Evolutionary conservation across 2,113 vertebrate genomes (phyloP).

Genomic region (Vidua chalybeata): DNA sequence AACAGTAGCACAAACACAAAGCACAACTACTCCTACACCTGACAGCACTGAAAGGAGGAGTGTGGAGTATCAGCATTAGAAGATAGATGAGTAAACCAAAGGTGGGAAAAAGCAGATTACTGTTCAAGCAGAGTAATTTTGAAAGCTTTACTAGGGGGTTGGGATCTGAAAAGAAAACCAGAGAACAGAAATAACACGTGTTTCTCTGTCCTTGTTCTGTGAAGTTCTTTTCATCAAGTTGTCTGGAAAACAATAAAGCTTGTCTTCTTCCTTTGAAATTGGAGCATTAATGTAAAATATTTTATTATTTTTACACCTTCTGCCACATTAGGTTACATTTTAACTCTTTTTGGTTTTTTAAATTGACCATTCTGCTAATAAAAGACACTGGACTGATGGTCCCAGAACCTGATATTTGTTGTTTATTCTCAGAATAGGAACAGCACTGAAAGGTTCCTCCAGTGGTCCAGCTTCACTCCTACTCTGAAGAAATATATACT

Average conservation of each 20-base stretch:
- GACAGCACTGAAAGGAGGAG: neutral
- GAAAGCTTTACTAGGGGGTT: neutral
- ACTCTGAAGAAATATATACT: neutral
- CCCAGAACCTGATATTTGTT: neutral
- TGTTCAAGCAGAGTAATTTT: neutral
- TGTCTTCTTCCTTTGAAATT: neutral
- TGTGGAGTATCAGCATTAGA: neutral
- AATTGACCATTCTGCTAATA: neutral
- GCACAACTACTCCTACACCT: neutral
- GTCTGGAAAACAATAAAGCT: neutral
- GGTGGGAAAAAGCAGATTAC: neutral
- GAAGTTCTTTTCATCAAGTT: neutral
- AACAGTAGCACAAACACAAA: neutral
- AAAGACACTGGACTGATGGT: neutral
- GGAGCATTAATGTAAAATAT: neutral
- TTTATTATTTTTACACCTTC: neutral
- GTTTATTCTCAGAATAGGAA: neutral
- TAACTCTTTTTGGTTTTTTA: neutral
- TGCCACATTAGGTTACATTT: neutral
- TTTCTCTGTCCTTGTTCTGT: neutral
- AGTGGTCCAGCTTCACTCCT: neutral
- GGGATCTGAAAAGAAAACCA: neutral
- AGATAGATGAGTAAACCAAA: neutral
- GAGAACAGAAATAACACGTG: neutral
- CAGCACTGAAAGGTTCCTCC: neutral